These are phyloP conservation scores for Theretra japonica DNA, from an alignment of 2,888 invertebrate genomes.

Conservation along the genomic window DNA sequence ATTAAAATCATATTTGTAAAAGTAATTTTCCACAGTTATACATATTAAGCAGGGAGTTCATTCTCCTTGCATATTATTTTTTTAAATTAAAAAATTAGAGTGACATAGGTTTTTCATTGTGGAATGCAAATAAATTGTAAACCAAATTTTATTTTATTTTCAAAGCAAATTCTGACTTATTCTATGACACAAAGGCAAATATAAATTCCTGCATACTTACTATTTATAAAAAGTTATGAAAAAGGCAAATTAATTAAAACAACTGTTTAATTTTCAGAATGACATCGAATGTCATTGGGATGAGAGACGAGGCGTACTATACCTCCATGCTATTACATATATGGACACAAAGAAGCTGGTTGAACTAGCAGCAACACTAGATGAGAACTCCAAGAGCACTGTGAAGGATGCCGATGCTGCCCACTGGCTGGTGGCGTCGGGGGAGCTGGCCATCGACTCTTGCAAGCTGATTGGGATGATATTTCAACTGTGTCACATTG, in stretches of 20 bases:
- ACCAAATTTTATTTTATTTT: no score
- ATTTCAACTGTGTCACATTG: slow-evolving; percentile 92
- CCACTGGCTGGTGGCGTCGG: slow-evolving; percentile 87
- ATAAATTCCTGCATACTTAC: not conserved
- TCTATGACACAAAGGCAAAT: no score
- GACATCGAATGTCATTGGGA: slow-evolving; percentile 86
- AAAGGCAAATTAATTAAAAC: not conserved
- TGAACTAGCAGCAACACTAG: slow-evolving; percentile 61
- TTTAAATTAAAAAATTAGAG: no score
- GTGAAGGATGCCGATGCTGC: slow-evolving; percentile 75
- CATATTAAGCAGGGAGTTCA: no score
- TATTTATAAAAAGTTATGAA: not conserved
- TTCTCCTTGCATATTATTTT: no score
- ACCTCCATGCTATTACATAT: slow-evolving; percentile 82
- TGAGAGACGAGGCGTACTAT: slow-evolving; percentile 77
- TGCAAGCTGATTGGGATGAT: slow-evolving; percentile 90
- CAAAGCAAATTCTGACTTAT: no score
- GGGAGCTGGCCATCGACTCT: slow-evolving; percentile 75
- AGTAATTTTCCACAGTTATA: not conserved
- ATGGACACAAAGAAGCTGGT: slow-evolving; percentile 70
- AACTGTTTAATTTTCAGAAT: slow-evolving; percentile 64
- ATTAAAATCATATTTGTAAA: not conserved
- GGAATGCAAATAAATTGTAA: no score
- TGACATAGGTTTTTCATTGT: no score
- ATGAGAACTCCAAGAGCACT: slow-evolving; percentile 66